Base-by-base conservation (phyloP, 2,888 invertebrate genomes). In the Gandaritis pyraliata region DNA sequence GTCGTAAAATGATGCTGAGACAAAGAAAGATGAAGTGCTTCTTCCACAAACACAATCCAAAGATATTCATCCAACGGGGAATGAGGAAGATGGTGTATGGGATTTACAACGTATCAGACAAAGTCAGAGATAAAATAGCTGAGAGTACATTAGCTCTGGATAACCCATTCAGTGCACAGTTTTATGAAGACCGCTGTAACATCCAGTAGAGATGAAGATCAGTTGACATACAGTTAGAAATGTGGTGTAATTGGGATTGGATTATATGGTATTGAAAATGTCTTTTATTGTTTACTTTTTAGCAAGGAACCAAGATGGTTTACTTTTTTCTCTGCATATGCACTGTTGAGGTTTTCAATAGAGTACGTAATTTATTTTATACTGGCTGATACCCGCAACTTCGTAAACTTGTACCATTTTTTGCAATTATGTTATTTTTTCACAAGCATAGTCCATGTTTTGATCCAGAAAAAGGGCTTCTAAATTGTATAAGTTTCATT, bases 81-180 rank as follows among this genome's bases (percentile, higher is more conserved):
- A 64, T 88, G 15, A 78, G 80, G 15, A 87, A 73, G 68, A 66
- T 87, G 56, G 83, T 87, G 0, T 84, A 83, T 1, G 76, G 82
- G 0, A 78, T 87, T 6, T 86, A 87, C 65, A 83, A 73, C 12
- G 83, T 86, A 1, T 85, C 87, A 0, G 86, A 88, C 55, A 85
- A 73, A 72, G 81, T 88, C 0, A 71, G 82, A n/a, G 87, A 87
- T 46, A 87, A 83, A 56, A 79, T 87, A 58, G 85, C 86, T 0
- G 86, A 86, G 33, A 87, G 82, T 38, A 85, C 86, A 0, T 39
- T 87, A 66, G 83, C 83, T 0, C 55, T 88, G 33, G 83, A 87
- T 43, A 87, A 87, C 15, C 86, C 87, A 0, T 88, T 88, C 45
- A 81, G 81, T 61, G 80, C 78, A 0, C 86, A 85, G n/a, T 88